Percentiles rank a stretch among this genome's conserved stretches.
phyloP scores from a whole-genome alignment of 2,888 invertebrate genomes.

The Clanis bilineata region DNA sequence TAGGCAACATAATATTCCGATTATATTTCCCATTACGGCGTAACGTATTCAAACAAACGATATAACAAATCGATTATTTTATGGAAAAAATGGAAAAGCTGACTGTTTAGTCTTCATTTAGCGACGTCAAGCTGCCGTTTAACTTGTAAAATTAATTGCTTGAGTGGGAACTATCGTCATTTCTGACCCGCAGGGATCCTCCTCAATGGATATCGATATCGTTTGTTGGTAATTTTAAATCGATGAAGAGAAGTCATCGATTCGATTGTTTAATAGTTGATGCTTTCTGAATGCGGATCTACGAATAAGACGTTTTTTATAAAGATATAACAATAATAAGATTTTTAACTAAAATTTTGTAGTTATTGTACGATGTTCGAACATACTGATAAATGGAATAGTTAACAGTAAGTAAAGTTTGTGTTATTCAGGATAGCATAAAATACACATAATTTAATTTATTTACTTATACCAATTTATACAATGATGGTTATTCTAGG shows the following conservation, averaged over 20 bases:
- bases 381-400: too few species aligned
- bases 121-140: slow-evolving; percentile 3
- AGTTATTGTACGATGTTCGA: too few species aligned
- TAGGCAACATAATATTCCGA: not conserved
- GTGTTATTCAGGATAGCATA: too few species aligned
- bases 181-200: not conserved
- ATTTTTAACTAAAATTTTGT: too few species aligned
- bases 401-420: too few species aligned
- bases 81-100: not conserved
- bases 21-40: too few species aligned
- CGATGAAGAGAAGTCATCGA: not conserved
- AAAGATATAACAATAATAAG: too few species aligned
- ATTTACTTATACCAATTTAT: too few species aligned
- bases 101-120: slow-evolving; percentile 10
- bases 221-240: not conserved
- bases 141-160: not conserved
- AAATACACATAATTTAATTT: too few species aligned
- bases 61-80: slow-evolving; percentile 1
- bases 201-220: not conserved
- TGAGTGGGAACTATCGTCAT: not conserved
- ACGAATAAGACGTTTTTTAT: too few species aligned
- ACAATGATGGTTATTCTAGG: too few species aligned
- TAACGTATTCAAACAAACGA: not conserved
- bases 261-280: not conserved
- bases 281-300: not conserved